Evolutionary conservation across 2,797 vertebrate genomes (phyloP).

Genomic region (Oreonectes daqikongensis): DNA sequence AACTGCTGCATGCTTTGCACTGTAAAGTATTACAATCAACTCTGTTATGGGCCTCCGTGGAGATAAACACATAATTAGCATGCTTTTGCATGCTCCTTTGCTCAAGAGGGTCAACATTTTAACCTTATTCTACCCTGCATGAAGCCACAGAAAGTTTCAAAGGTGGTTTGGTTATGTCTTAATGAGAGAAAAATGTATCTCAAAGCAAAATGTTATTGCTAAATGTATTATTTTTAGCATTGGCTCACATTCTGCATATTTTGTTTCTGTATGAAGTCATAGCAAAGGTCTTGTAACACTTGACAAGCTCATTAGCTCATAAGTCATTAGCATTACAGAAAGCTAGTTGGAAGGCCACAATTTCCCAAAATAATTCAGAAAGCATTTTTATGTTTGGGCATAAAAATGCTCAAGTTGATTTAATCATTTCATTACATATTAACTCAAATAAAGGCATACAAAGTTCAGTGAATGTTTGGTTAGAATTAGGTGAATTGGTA

Average conservation of each 20-base stretch:
- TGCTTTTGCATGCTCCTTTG: slow-evolving; percentile 32
- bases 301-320: slow-evolving; percentile 26
- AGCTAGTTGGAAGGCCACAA: slow-evolving; percentile 7
- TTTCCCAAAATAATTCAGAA: slow-evolving; percentile 6
- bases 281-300: slow-evolving; percentile 5
- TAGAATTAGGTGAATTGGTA: background rate
- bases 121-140: slow-evolving; percentile 31
- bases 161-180: slow-evolving; percentile 22
- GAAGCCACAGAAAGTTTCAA: slow-evolving; percentile 22
- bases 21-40: slow-evolving; percentile 44
- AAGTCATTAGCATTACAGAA: slow-evolving; percentile 5
- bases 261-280: slow-evolving; percentile 8
- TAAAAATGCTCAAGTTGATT: background rate
- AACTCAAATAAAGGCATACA: background rate
- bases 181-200: slow-evolving; percentile 23
- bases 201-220: slow-evolving; percentile 5
- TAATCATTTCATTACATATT: background rate
- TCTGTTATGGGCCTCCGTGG: slow-evolving; percentile 18
- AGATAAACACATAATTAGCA: slow-evolving; percentile 42
- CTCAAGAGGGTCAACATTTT: slow-evolving; percentile 44
- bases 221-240: slow-evolving; percentile 20
- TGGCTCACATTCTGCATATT: background rate
- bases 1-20: slow-evolving; percentile 34
- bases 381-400: background rate
- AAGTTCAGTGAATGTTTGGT: background rate